Conservation (phyloP, 2,888 invertebrate species). For the Sturmia bella region DNA sequence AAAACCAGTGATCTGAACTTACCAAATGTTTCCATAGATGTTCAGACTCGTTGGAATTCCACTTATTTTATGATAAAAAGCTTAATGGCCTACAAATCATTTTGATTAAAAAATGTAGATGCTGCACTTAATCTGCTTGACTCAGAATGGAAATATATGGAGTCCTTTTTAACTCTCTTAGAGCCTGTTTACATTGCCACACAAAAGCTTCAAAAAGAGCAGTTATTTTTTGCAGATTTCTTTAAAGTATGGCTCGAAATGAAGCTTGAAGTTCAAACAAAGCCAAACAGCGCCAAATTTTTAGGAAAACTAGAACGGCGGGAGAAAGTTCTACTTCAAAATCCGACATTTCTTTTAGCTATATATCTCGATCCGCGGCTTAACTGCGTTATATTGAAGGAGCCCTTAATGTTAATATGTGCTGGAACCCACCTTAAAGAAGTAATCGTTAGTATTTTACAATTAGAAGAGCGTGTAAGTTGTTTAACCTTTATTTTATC, state of each 20-base stretch:
- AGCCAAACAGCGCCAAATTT: not conserved
- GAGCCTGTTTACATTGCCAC: not conserved
- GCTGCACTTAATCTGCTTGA: conserved; percentile 3
- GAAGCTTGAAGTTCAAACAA: not conserved
- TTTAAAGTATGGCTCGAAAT: not conserved
- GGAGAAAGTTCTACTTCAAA: not conserved
- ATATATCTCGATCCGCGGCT: not conserved
- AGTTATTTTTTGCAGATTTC: conserved; percentile 1
- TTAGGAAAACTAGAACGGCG: not conserved
- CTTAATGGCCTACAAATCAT: not conserved
- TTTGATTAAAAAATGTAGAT: conserved; percentile 2
- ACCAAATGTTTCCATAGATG: conserved; percentile 4
- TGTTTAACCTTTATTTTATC: too few relatives aligned
- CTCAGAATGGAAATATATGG: not conserved
- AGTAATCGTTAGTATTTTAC: too few relatives aligned
- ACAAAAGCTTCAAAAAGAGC: not conserved
- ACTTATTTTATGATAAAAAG: conserved; percentile 16
- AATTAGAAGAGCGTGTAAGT: too few relatives aligned
- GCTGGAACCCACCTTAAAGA: conserved; percentile 2
- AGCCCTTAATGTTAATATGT: not conserved
- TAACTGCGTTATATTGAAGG: not conserved
- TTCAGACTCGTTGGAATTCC: conserved; percentile 23
- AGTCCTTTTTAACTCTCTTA: not conserved
- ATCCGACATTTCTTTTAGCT: not conserved
- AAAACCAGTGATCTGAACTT: conserved; percentile 14